Conservation (phyloP, 1,140 invertebrate species). For the Leucophenga varia region DNA sequence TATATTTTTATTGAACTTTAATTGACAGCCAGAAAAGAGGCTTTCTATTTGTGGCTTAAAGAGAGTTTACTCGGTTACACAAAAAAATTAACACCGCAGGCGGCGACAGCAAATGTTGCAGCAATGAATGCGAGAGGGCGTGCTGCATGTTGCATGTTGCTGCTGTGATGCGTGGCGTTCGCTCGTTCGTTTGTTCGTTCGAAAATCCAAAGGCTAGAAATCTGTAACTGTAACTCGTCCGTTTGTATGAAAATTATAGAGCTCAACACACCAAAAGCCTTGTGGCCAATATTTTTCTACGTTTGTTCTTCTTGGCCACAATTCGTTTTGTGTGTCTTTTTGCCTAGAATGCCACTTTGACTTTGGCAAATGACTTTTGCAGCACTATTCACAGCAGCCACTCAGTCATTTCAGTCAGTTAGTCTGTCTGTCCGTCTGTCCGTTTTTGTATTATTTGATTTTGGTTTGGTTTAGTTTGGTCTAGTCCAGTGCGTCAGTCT, state of each 20-base stretch:
- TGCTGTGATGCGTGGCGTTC: constrained; percentile 3
- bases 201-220: constrained; percentile 38
- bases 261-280: constrained; percentile 4
- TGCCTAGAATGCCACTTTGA: constrained; percentile 11
- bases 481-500: constrained; percentile 17
- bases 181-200: too few species aligned
- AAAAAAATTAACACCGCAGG: constrained; percentile 16
- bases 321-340: constrained; percentile 24
- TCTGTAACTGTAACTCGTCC: constrained; percentile 43
- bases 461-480: too few species aligned
- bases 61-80: too few species aligned
- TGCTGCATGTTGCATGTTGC: constrained; percentile 13
- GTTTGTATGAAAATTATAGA: constrained; percentile 35
- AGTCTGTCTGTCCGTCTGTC: constrained; percentile 4
- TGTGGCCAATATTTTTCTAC: constrained; percentile 1
- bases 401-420: not conserved
- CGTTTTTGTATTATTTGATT: too few species aligned
- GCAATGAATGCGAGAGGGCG: too few species aligned
- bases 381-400: constrained; percentile 7
- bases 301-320: constrained; percentile 13
- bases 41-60: too few species aligned
- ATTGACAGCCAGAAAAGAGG: too few species aligned
- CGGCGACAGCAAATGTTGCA: constrained; percentile 35
- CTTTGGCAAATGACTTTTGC: constrained; percentile 45
- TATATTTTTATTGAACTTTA: constrained; percentile 37